Evolutionary conservation across 2,888 invertebrate genomes (phyloP).

Genomic region (Ormyrus nitidulus): DNA sequence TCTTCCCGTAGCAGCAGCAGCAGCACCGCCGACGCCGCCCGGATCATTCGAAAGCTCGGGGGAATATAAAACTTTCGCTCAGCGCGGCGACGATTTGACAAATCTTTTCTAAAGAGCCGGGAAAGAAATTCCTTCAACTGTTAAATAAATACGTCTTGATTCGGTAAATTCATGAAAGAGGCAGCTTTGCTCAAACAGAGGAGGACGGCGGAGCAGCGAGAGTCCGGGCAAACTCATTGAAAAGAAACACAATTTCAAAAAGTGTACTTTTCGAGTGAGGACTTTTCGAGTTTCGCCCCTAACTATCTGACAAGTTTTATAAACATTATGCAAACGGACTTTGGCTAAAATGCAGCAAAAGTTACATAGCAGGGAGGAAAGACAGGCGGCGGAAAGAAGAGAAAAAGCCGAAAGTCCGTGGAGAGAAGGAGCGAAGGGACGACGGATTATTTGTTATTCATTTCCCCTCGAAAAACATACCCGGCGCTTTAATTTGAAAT

Average conservation of each 20-base stretch:
- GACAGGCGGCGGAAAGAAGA: conserved; percentile 10
- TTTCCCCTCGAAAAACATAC: conserved; percentile 47
- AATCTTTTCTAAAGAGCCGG: conserved; percentile 18
- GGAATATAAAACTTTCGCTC: conserved; percentile 5
- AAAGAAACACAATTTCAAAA: conserved; percentile 57
- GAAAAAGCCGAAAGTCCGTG: conserved; percentile 10
- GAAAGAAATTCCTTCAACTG: conserved; percentile 38
- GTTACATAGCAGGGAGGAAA: conserved; percentile 44
- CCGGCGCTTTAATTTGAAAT: conserved; percentile 53
- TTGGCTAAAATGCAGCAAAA: conserved; percentile 44
- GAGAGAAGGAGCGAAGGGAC: conserved; percentile 7
- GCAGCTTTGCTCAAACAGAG: conserved; percentile 32
- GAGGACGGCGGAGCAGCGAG: not conserved
- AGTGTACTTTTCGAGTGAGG: conserved; percentile 50
- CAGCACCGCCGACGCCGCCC: too few relatives aligned
- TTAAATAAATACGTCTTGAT: conserved; percentile 49
- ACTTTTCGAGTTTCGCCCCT: conserved; percentile 43
- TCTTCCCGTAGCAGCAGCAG: not conserved
- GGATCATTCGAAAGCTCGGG: conserved; percentile 9
- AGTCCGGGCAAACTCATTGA: conserved; percentile 47
- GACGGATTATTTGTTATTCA: conserved; percentile 56
- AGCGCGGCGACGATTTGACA: conserved; percentile 33
- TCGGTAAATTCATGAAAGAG: conserved; percentile 39
- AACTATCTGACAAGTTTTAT: conserved; percentile 55
- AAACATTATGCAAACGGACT: conserved; percentile 53